A percentile compares a stretch with the other conserved stretches of the same genome.
These are phyloP conservation scores for Falco rusticolus DNA, from an alignment of 2,797 vertebrate species.

Conservation along the genomic window DNA sequence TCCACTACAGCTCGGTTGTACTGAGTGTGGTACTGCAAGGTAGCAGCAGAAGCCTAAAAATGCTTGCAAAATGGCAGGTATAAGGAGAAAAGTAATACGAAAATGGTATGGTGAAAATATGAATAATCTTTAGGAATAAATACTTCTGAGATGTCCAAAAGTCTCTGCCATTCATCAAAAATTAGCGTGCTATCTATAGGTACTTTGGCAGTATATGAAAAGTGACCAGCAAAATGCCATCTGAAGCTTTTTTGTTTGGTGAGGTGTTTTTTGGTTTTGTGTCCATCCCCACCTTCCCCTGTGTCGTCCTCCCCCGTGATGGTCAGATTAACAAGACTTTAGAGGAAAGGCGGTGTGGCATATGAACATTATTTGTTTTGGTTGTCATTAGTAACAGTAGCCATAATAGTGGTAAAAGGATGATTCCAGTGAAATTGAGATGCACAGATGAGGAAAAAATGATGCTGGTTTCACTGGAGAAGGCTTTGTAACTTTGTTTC, in stretches of 20 bases:
- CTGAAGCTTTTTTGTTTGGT: background rate
- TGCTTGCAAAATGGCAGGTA: background rate
- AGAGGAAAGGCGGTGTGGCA: background rate
- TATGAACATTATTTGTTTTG: background rate
- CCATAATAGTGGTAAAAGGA: background rate
- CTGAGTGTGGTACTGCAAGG: background rate
- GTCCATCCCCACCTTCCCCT: background rate
- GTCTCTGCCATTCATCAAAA: background rate
- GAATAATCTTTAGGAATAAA: background rate
- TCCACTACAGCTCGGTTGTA: background rate
- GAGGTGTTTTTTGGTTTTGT: background rate
- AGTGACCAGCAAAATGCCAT: background rate
- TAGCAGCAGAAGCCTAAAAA: background rate
- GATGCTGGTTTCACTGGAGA: background rate
- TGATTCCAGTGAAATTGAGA: background rate
- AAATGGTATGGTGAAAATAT: background rate
- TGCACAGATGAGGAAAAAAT: background rate
- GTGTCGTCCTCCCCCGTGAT: background rate
- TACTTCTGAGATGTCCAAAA: background rate
- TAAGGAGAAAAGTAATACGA: background rate
- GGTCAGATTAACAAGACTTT: background rate
- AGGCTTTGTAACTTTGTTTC: slow-evolving; percentile 2
- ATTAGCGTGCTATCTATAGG: background rate
- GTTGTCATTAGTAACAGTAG: background rate
- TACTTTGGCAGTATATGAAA: background rate